Base-by-base conservation (phyloP, 1,140 invertebrate species). In the Sycophaga agraensis region DNA sequence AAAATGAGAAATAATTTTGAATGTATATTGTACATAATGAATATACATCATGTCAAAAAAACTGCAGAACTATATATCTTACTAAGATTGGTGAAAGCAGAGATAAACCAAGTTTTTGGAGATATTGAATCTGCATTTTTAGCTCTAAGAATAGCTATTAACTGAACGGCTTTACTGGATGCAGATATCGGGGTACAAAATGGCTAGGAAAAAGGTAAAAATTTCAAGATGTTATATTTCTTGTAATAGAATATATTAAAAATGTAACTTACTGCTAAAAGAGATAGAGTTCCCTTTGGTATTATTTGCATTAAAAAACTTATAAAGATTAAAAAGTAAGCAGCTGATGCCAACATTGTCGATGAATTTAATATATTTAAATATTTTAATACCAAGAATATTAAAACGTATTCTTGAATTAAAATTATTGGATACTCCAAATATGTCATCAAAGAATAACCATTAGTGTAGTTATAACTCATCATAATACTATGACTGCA, bases 401-500 rank as follows among this genome's bases (percentile, higher is more conserved):
- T 84, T 42, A 90, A 67, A n/a, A 89, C 75, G 63, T 86, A 84
- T 65, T 89, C 82, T 78, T 91, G 88, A 0, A 84, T 48, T 61
- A 90, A 68, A 63, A 91, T 86, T 51, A 89, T 84, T 2, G 88
- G 88, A 73, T 90, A 90, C 67, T 91, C 89, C 77, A 91, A 68
- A 66, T 90, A 91, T 0, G 87, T 86, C 42, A 89, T 70, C 2
- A 89, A 22, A n/a, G 84, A 80, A 72, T 91, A 89, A 17, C 80
- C 77, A 78, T 88, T 90, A 16, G 82, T 83, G 67, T 80, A 89
- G 70, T 89, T 90, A 68, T 91, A 91, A 59, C 86, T 83, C 24
- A 86, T 83, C 79, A 86, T 87, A 61, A 89, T 84, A 22, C 87
- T 84, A 66, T 88, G 89, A 64, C 88, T 91, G 77, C 64, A 87